Percentiles rank a stretch among this genome's conserved stretches.
phyloP scores from a whole-genome alignment of 2,888 invertebrate genomes.

The Pristionchus exspectatus region DNA sequence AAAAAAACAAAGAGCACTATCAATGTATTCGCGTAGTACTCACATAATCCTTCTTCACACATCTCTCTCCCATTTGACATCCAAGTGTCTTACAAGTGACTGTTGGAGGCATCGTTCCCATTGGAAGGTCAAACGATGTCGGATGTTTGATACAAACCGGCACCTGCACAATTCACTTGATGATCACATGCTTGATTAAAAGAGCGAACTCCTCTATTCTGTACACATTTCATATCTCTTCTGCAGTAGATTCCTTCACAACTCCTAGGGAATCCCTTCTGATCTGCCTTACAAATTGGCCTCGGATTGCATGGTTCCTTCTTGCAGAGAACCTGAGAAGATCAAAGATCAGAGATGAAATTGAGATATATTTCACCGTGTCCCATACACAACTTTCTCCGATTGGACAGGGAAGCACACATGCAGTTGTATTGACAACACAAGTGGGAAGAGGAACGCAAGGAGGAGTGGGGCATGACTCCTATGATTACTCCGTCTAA shows the following conservation, averaged over 20 bases:
- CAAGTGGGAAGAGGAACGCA: conserved; percentile 6
- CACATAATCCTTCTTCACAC: not conserved
- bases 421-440: not conserved
- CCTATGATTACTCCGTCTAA: not conserved
- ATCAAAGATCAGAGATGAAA: not conserved
- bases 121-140: not conserved
- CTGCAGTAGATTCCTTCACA: conserved; percentile 1
- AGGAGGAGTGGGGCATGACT: conserved; percentile 13
- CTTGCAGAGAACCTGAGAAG: conserved; percentile 21
- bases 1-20: no score
- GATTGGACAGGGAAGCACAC: not conserved
- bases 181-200: not conserved
- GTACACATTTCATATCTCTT: not conserved
- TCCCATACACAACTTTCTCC: conserved; percentile 7
- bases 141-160: not conserved
- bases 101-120: conserved; percentile 26
- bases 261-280: not conserved
- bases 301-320: conserved; percentile 18
- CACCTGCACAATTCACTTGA: not conserved
- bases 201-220: not conserved
- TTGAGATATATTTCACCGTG: not conserved
- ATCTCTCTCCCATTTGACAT: conserved; percentile 13
- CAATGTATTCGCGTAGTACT: not conserved
- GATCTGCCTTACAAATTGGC: not conserved
- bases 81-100: conserved; percentile 5